Percentiles rank a stretch among this genome's conserved stretches.
Evolutionary conservation across 2,797 vertebrate species (phyloP).

Genomic region (Danio jaintianensis): DNA sequence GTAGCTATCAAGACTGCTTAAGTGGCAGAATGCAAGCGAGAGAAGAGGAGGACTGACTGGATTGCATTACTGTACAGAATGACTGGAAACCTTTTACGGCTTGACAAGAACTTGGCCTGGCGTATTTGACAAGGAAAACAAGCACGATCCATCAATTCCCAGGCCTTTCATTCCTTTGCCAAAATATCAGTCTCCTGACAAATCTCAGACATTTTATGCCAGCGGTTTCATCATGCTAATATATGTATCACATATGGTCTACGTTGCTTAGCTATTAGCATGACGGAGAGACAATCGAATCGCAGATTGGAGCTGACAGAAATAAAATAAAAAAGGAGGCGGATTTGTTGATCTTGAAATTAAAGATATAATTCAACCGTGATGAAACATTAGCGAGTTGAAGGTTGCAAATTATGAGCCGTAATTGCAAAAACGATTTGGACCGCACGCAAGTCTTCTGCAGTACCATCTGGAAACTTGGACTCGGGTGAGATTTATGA

Average conservation of each 20-base stretch:
- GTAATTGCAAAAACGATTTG: slow-evolving; percentile 33
- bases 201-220: slow-evolving; percentile 63
- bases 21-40: slow-evolving; percentile 44
- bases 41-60: slow-evolving; percentile 62
- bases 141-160: slow-evolving; percentile 72
- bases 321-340: not conserved
- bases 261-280: slow-evolving; percentile 71
- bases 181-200: slow-evolving; percentile 74
- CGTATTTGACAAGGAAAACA: slow-evolving; percentile 74
- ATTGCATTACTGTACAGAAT: slow-evolving; percentile 75
- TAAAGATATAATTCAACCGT: slow-evolving; percentile 45
- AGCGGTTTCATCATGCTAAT: slow-evolving; percentile 75
- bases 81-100: slow-evolving; percentile 73
- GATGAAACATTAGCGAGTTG: slow-evolving; percentile 39
- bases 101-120: slow-evolving; percentile 76
- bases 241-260: slow-evolving; percentile 75
- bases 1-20: slow-evolving; percentile 41
- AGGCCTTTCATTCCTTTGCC: slow-evolving; percentile 70
- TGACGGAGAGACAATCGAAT: slow-evolving; percentile 59
- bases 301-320: slow-evolving; percentile 61
- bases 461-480: slow-evolving; percentile 45
- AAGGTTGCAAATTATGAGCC: slow-evolving; percentile 36
- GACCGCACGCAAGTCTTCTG: slow-evolving; percentile 10
- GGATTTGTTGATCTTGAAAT: slow-evolving; percentile 40
- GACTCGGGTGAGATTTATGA: slow-evolving; percentile 38